Percentiles rank a stretch among this genome's conserved stretches.
phyloP scores from a whole-genome alignment of 2,113 vertebrate species.

The Thunnus maccoyii region DNA sequence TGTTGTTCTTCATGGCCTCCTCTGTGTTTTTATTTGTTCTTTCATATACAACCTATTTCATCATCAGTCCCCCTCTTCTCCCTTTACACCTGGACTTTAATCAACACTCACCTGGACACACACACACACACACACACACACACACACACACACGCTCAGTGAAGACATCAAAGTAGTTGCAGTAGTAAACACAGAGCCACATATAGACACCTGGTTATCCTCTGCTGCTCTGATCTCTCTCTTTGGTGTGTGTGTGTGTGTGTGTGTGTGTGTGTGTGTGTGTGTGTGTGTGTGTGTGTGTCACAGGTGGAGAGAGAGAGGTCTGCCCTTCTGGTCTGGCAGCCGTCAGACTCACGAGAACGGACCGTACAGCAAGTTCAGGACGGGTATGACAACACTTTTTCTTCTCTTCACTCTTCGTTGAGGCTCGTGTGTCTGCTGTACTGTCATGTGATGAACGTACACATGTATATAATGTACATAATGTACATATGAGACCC shows the following conservation, averaged over 20 bases:
- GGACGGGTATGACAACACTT: conserved; percentile 82
- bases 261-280: conserved; percentile 31
- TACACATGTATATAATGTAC: no score
- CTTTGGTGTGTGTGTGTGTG: conserved; percentile 9
- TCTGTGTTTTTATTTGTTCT: not conserved
- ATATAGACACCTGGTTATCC: conserved; percentile 32
- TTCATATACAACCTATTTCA: not conserved
- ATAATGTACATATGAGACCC: not conserved
- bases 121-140: conserved; percentile 14
- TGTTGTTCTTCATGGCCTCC: not conserved
- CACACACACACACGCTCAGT: conserved; percentile 6
- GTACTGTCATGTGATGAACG: not conserved
- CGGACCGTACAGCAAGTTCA: conserved; percentile 89
- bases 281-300: conserved; percentile 42
- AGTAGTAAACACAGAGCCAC: conserved; percentile 1
- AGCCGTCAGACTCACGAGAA: conserved; percentile 78
- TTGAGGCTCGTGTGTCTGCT: not conserved
- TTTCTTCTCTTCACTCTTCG: not conserved
- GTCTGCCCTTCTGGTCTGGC: conserved; percentile 82
- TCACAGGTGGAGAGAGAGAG: conserved; percentile 89
- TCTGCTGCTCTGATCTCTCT: conserved; percentile 32
- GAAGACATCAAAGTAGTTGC: conserved; percentile 47
- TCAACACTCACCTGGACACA: not conserved
- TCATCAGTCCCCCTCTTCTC: not conserved
- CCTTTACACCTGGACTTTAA: not conserved